Evolutionary conservation across 2,113 vertebrate genomes (phyloP).

Genomic region (Entelurus aequoreus): DNA sequence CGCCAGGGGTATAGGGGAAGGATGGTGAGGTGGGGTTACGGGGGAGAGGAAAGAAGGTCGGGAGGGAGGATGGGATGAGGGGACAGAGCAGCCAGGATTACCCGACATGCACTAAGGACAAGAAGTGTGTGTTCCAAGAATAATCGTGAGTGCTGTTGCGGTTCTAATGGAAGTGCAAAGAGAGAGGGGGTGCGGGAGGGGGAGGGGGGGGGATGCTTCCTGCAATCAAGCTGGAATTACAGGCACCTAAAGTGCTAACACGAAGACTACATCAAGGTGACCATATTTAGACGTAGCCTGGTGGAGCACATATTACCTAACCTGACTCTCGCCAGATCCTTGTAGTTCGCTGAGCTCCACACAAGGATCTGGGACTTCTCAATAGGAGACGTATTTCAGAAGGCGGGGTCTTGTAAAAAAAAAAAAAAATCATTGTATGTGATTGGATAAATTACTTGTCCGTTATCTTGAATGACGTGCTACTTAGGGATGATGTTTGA

Average conservation of each 20-base stretch:
- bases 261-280: conserved; percentile 42
- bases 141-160: conserved; percentile 48
- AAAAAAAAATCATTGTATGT: too few relatives aligned
- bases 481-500: too few relatives aligned
- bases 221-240: conserved; percentile 30
- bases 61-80: conserved; percentile 58
- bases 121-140: conserved; percentile 38
- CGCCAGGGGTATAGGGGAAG: conserved; percentile 7
- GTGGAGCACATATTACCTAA: conserved; percentile 1
- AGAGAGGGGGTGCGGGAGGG: not conserved
- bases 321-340: too few relatives aligned
- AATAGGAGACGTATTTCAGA: too few relatives aligned
- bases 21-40: conserved; percentile 41
- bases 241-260: conserved; percentile 38
- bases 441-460: too few relatives aligned
- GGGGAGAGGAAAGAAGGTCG: conserved; percentile 18
- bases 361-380: too few relatives aligned
- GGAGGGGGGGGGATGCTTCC: conserved; percentile 26
- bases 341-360: too few relatives aligned
- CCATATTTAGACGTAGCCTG: conserved; percentile 21
- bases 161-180: conserved; percentile 33
- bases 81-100: conserved; percentile 78
- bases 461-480: too few relatives aligned
- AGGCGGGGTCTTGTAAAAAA: too few relatives aligned
- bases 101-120: conserved; percentile 67